phyloP scores from a whole-genome alignment of 2,113 vertebrate genomes.

The Bostrychus sinensis region DNA sequence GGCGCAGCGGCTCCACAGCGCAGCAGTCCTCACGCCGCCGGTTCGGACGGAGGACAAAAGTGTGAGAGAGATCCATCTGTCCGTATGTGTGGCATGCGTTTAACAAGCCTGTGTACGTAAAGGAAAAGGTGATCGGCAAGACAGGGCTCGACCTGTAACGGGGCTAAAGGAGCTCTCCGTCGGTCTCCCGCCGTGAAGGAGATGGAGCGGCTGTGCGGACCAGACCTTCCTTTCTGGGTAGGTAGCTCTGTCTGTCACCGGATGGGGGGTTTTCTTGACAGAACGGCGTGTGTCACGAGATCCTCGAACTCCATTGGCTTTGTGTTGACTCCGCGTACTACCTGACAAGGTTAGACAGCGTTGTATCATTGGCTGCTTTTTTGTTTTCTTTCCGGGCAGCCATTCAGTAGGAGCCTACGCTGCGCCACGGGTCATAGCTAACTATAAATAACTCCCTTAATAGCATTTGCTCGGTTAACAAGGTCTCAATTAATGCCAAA shows the following conservation, averaged over 20 bases:
- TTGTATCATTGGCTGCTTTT: slow-evolving; percentile 8
- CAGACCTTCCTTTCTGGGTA: slow-evolving; percentile 79
- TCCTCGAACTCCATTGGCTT: background rate
- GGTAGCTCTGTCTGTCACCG: slow-evolving; percentile 35
- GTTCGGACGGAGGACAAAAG: slow-evolving; percentile 5
- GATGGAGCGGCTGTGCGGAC: slow-evolving; percentile 80
- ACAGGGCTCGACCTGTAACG: slow-evolving; percentile 34
- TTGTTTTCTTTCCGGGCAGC: slow-evolving; percentile 24
- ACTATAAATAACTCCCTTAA: slow-evolving; percentile 47
- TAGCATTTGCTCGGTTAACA: slow-evolving; percentile 47
- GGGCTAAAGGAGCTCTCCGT: slow-evolving; percentile 33
- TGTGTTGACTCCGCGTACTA: slow-evolving; percentile 3
- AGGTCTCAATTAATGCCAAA: slow-evolving; percentile 33
- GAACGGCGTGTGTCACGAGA: slow-evolving; percentile 22
- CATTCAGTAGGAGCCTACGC: slow-evolving; percentile 11
- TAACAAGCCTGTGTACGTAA: slow-evolving; percentile 16
- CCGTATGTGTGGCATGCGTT: slow-evolving; percentile 40
- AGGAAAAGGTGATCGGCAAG: slow-evolving; percentile 20
- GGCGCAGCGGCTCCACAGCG: slow-evolving; percentile 18
- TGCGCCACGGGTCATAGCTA: background rate
- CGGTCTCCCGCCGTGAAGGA: slow-evolving; percentile 39
- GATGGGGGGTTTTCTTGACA: background rate
- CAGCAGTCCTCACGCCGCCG: background rate
- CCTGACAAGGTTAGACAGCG: slow-evolving; percentile 1
- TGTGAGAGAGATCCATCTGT: slow-evolving; percentile 1